These are phyloP conservation scores for Diabrotica virgifera DNA, from an alignment of 1,140 invertebrate genomes.

Conservation along the genomic window DNA sequence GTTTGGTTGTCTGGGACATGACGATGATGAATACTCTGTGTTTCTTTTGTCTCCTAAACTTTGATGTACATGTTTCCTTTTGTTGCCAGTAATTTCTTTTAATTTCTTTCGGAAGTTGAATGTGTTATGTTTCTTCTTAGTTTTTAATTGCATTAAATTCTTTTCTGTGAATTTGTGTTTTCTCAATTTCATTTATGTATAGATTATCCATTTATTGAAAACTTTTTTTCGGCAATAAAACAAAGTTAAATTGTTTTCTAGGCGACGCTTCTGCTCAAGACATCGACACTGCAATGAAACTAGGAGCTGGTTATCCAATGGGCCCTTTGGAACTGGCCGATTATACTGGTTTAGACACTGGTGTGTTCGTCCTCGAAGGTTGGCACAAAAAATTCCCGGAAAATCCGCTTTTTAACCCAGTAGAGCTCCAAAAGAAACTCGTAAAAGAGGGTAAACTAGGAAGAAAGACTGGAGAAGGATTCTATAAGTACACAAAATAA, in stretches of 20 bases:
- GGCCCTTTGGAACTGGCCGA: conserved; percentile 79
- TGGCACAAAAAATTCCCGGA: conserved; percentile 80
- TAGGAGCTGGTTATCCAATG: conserved; percentile 82
- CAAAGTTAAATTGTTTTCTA: conserved; percentile 37
- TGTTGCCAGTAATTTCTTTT: no score
- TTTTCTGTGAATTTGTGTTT: no score
- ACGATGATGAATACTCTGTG: no score
- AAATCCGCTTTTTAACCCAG: conserved; percentile 71
- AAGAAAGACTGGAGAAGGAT: conserved; percentile 81
- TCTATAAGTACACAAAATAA: conserved; percentile 70
- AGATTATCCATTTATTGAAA: no score
- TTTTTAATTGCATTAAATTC: no score
- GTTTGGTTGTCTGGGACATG: no score
- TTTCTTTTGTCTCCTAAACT: no score
- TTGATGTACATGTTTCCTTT: no score
- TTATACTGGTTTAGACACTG: conserved; percentile 76
- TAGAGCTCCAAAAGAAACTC: conserved; percentile 65
- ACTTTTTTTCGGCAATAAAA: no score
- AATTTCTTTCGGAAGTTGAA: no score
- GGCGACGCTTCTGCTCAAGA: conserved; percentile 70
- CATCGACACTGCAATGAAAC: conserved; percentile 82
- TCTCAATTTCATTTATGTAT: no score
- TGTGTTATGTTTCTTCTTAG: no score
- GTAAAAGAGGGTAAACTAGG: conserved; percentile 81
- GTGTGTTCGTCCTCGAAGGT: conserved; percentile 61